These are phyloP conservation scores for Clavelina lepadiformis DNA, from an alignment of 23 tunicate genomes.

Conservation along the genomic window DNA sequence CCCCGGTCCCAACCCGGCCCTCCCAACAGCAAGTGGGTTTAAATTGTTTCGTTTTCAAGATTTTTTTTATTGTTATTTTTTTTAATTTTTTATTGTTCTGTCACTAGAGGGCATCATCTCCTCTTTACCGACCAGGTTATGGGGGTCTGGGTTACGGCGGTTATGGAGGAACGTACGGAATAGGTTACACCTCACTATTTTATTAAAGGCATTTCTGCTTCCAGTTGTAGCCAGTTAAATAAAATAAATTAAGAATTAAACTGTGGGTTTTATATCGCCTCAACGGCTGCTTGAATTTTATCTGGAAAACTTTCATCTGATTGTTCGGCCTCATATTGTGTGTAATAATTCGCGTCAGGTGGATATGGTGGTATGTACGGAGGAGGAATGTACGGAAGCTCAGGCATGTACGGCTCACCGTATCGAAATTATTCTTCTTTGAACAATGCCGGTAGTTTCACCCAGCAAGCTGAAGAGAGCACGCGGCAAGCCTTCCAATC, in stretches of 20 bases:
- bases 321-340: too few species aligned
- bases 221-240: neutral
- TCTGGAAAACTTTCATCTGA: too few species aligned
- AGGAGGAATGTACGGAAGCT: constrained; percentile 36
- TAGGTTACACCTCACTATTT: neutral
- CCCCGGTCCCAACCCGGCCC: constrained; percentile 75
- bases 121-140: constrained; percentile 21
- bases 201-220: neutral
- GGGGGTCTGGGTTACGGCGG: constrained; percentile 8
- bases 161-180: constrained; percentile 20
- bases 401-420: constrained; percentile 39
- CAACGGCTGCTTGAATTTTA: too few species aligned
- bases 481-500: constrained; percentile 87
- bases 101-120: constrained; percentile 18
- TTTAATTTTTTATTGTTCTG: neutral
- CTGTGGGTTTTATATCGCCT: too few species aligned
- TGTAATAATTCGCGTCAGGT: too few species aligned
- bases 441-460: constrained; percentile 35
- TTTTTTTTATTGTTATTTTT: constrained; percentile 2
- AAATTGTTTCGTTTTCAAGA: neutral
- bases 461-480: constrained; percentile 85
- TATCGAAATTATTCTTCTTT: constrained; percentile 22
- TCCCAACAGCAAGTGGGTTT: constrained; percentile 34
- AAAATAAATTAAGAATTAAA: too few species aligned
- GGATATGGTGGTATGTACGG: constrained; percentile 56